A percentile compares a stretch with the other conserved stretches of the same genome.
Conservation (phyloP, 2,113 vertebrate genomes). For the Genyomyrus donnyi region DNA sequence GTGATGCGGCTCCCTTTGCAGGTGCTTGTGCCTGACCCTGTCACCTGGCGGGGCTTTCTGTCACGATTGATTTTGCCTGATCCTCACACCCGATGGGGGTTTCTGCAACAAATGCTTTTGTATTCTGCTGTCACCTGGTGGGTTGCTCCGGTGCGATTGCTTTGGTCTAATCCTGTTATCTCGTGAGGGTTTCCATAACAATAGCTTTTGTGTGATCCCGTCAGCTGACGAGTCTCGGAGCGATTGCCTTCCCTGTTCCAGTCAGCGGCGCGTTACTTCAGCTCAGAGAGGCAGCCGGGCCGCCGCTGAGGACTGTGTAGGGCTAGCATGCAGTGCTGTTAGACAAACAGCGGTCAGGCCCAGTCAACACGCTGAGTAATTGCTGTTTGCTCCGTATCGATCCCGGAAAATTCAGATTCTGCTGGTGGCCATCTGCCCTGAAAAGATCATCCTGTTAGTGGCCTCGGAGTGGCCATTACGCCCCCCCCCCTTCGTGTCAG, state of each 20-base stretch:
- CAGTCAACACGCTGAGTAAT: conserved; percentile 2
- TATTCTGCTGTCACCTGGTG: not conserved
- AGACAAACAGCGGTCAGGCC: not conserved
- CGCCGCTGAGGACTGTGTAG: not conserved
- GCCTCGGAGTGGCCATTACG: not conserved
- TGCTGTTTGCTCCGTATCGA: not conserved
- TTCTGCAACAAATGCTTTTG: not conserved
- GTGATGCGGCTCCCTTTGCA: not conserved
- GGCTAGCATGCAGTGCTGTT: not conserved
- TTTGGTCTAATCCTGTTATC: not conserved
- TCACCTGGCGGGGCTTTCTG: not conserved
- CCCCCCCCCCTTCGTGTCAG: not conserved
- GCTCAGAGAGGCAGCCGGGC: not conserved
- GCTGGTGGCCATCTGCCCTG: not conserved
- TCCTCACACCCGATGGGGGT: not conserved
- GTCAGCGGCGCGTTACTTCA: not conserved
- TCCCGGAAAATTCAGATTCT: not conserved
- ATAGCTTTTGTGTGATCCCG: not conserved
- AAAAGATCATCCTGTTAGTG: not conserved
- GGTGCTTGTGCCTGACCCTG: not conserved
- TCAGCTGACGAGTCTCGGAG: not conserved
- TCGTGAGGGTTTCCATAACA: not conserved
- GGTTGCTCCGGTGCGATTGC: not conserved
- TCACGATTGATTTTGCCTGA: not conserved
- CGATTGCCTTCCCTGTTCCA: not conserved